A percentile compares a stretch with the other conserved stretches of the same genome.
Evolutionary conservation across 1,140 invertebrate species (phyloP).

Genomic region (Brachionus koreanus): DNA sequence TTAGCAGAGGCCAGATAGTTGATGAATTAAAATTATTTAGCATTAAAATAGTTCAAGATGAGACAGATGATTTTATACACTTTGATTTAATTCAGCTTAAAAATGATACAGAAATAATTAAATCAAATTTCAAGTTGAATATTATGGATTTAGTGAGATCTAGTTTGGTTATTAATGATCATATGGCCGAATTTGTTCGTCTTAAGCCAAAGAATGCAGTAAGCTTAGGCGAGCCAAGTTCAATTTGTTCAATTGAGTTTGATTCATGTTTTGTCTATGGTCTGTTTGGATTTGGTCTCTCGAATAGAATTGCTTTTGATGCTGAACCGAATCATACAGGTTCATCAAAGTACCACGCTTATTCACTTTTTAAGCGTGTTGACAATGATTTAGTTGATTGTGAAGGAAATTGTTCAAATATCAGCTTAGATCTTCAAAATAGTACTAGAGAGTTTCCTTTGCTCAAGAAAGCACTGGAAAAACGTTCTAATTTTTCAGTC

Average conservation of each 20-base stretch:
- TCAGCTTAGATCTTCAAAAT: neutral
- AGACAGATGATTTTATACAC: neutral
- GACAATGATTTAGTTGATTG: neutral
- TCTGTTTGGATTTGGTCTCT: neutral
- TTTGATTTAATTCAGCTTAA: neutral
- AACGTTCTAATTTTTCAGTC: neutral
- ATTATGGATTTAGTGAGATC: neutral
- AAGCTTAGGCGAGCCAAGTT: neutral
- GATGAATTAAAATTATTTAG: slow-evolving; percentile 18
- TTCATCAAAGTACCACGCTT: neutral
- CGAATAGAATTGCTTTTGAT: neutral
- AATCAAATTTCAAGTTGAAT: neutral
- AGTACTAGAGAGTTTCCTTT: neutral
- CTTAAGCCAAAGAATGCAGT: neutral
- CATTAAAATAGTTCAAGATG: neutral
- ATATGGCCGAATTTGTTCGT: neutral
- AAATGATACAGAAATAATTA: neutral
- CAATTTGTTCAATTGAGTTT: neutral
- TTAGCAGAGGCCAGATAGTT: neutral
- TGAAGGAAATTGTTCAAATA: neutral
- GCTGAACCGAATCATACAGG: neutral
- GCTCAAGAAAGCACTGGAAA: neutral
- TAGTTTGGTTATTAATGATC: neutral
- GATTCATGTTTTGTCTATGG: slow-evolving; percentile 20
- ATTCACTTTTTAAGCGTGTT: neutral